Evolutionary conservation across 1,140 invertebrate species (phyloP).

Genomic region (Oncopeltus fasciatus): DNA sequence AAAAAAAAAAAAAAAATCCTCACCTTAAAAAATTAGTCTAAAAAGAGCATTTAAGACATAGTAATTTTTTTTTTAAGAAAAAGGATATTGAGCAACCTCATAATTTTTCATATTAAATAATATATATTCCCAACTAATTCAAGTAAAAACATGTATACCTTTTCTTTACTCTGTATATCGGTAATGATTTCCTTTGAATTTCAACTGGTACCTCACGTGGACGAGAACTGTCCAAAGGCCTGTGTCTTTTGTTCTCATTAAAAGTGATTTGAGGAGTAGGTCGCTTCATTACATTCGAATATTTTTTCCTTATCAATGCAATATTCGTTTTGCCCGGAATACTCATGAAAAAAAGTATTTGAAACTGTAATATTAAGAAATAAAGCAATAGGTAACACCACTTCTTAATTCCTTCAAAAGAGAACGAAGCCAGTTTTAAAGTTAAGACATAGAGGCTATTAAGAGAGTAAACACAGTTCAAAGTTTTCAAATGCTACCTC

Average conservation of each 20-base stretch:
- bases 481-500: no score
- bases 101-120: no score
- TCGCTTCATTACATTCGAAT: conserved; percentile 9
- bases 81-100: no score
- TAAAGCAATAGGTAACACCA: neutral
- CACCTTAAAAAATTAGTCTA: no score
- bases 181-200: conserved; percentile 9
- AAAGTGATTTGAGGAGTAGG: conserved; percentile 10
- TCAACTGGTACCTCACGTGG: conserved; percentile 1
- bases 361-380: neutral
- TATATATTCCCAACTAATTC: no score
- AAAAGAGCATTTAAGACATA: no score
- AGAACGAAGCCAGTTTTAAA: neutral
- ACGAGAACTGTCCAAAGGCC: neutral
- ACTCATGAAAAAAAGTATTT: neutral
- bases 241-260: conserved; percentile 9
- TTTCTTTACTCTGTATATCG: conserved; percentile 18
- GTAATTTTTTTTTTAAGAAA: no score
- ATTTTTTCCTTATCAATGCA: neutral
- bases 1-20: no score
- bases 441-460: neutral
- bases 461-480: no score
- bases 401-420: neutral
- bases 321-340: neutral
- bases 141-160: conserved; percentile 9